Conservation (phyloP, 2,888 invertebrate genomes). For the Dasysyrphus albostriatus region DNA sequence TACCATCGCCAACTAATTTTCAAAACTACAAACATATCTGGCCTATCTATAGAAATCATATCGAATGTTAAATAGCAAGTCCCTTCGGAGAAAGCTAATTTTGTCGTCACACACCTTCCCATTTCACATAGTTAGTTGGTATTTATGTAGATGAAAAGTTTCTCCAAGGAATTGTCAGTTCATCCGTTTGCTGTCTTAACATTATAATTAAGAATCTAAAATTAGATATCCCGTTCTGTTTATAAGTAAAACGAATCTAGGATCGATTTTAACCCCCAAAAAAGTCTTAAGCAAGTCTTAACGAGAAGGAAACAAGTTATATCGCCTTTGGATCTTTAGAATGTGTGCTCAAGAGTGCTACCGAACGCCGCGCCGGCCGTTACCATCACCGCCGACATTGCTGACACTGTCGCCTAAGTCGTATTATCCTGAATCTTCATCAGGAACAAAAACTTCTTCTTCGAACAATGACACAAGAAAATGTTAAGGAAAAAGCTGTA, state of each 20-base stretch:
- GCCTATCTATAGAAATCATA: neutral
- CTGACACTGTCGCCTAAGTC: slow-evolving; percentile 51
- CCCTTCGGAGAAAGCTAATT: slow-evolving; percentile 55
- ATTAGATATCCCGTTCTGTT: slow-evolving; percentile 39
- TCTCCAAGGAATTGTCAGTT: slow-evolving; percentile 61
- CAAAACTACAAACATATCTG: slow-evolving; percentile 5
- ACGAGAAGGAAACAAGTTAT: slow-evolving; percentile 74
- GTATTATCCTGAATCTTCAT: slow-evolving; percentile 50
- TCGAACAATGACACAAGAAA: slow-evolving; percentile 53
- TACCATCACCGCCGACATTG: neutral
- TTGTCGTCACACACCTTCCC: slow-evolving; percentile 36
- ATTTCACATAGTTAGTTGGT: neutral
- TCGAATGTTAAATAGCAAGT: slow-evolving; percentile 11
- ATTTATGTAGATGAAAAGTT: slow-evolving; percentile 29
- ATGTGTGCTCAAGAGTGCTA: slow-evolving; percentile 51
- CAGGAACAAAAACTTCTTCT: slow-evolving; percentile 51
- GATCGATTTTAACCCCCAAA: slow-evolving; percentile 41
- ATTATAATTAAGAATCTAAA: slow-evolving; percentile 67
- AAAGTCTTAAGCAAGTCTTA: slow-evolving; percentile 28
- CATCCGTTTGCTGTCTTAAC: slow-evolving; percentile 61
- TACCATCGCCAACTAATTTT: slow-evolving; percentile 27
- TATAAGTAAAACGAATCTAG: slow-evolving; percentile 40
- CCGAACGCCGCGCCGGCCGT: slow-evolving; percentile 14
- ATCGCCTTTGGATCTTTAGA: slow-evolving; percentile 67
- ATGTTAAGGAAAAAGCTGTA: slow-evolving; percentile 36